Evolutionary conservation across 2,113 vertebrate genomes (phyloP), one percentile per base, ranked within the genome.

Genomic region (Ranitomeya variabilis): DNA sequence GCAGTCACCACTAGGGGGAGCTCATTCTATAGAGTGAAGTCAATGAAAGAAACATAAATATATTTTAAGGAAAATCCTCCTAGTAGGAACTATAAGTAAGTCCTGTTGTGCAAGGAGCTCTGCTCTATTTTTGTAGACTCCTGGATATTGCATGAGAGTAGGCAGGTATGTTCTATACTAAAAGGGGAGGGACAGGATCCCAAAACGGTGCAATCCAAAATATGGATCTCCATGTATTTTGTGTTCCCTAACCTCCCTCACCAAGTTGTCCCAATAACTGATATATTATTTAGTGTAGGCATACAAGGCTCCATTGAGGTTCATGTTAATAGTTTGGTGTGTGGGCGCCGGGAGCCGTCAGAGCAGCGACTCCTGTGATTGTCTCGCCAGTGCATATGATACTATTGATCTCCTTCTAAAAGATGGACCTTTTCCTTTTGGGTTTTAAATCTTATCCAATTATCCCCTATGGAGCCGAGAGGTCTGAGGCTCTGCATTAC

Each of bases 351-450:
- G 12, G 57, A n/a, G 45, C 23, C 21, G 54, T 26, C 60, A 18
- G 45, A 64, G 69, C 80, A 51, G 52, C 71, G 80, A 74, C 87
- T 88, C 87, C 87, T 83, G 67, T 18, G 64, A 88, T 57, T 83
- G 87, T 82, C 87, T 76, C 80, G 67, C 66, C 67, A 2, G 55
- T 69, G 74, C 77, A 87, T 88, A 60, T 88, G 87, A 74, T 83
- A 76, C 80, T 88, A 88, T 88, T 82, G 87, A 88, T 88, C 80
- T 52, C 10, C 37, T 62, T 69, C 80, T 88, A 83, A 83, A 88
- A 83, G 87, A 88, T 88, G 80, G 23, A 76, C 81, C 80, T 83
- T 73, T 64, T 83, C 87, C 79, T 88, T 82, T 88, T 82, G 86
- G 79, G 80, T 51, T 82, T 76, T 88, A 74, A 82, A 88, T 82